Conservation (phyloP, 2,888 invertebrate genomes). For the Ptychoptera contaminata region DNA sequence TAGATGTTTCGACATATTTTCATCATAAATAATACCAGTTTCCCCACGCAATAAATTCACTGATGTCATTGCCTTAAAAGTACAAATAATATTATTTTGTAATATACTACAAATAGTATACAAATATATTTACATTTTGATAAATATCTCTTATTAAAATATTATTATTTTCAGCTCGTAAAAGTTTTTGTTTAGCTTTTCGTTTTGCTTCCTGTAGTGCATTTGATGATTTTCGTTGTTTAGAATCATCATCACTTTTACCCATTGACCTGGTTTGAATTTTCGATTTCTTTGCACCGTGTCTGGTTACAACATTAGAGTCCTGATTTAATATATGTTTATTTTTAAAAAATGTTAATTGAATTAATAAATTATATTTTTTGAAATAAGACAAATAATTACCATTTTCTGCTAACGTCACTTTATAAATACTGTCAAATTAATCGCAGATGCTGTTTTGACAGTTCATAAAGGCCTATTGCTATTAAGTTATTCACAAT, state of each 20-base stretch:
- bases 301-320: constrained; percentile 38
- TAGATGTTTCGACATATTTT: constrained; percentile 54
- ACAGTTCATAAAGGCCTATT: too few relatives aligned
- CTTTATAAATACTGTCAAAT: too few relatives aligned
- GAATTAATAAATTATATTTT: too few relatives aligned
- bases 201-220: constrained; percentile 50
- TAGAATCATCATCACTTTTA: constrained; percentile 18
- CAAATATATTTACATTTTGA: constrained; percentile 38
- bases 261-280: constrained; percentile 47
- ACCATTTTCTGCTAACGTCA: too few relatives aligned
- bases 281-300: constrained; percentile 44
- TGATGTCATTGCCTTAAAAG: constrained; percentile 44
- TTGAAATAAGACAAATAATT: too few relatives aligned
- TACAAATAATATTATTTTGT: background rate
- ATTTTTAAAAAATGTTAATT: too few relatives aligned
- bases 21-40: constrained; percentile 63
- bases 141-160: constrained; percentile 45
- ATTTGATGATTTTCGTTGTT: constrained; percentile 32
- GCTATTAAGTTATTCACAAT: too few relatives aligned
- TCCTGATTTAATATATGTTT: constrained; percentile 16
- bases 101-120: constrained; percentile 1
- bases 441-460: too few relatives aligned
- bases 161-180: constrained; percentile 27
- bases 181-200: constrained; percentile 43
- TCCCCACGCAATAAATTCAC: constrained; percentile 38